A percentile compares a stretch with the other conserved stretches of the same genome.
Conservation (phyloP, 2,797 vertebrate species). For the Bradypus variegatus region DNA sequence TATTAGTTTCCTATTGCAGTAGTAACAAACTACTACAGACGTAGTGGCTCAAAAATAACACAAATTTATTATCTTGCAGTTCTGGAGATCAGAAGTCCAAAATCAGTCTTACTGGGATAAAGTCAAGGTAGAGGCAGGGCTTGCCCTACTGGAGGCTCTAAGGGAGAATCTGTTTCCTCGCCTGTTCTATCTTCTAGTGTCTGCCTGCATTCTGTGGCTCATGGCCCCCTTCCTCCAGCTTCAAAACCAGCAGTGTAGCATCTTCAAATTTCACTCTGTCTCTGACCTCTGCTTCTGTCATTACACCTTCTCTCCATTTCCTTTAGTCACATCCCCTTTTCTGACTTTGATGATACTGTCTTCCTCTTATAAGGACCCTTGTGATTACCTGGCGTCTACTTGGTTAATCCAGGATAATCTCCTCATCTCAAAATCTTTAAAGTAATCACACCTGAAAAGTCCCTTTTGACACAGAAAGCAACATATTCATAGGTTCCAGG, state of each 20-base stretch:
- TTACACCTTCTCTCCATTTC: not conserved
- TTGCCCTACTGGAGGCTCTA: not conserved
- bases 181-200: not conserved
- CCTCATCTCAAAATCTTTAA: not conserved
- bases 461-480: not conserved
- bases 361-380: not conserved
- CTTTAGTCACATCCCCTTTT: not conserved
- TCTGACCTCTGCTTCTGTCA: not conserved
- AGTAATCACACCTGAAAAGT: not conserved
- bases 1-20: not conserved
- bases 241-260: not conserved
- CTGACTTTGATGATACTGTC: not conserved
- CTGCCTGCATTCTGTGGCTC: not conserved
- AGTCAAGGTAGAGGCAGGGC: not conserved
- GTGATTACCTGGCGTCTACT: not conserved
- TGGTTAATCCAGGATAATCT: not conserved
- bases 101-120: not conserved
- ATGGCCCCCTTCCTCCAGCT: not conserved
- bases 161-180: not conserved
- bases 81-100: not conserved
- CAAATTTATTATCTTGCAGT: not conserved
- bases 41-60: not conserved
- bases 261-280: not conserved
- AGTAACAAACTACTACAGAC: not conserved
- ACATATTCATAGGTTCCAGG: not conserved